Base-by-base conservation (phyloP, 2,888 invertebrate species). In the Aproaerema taeniolella region DNA sequence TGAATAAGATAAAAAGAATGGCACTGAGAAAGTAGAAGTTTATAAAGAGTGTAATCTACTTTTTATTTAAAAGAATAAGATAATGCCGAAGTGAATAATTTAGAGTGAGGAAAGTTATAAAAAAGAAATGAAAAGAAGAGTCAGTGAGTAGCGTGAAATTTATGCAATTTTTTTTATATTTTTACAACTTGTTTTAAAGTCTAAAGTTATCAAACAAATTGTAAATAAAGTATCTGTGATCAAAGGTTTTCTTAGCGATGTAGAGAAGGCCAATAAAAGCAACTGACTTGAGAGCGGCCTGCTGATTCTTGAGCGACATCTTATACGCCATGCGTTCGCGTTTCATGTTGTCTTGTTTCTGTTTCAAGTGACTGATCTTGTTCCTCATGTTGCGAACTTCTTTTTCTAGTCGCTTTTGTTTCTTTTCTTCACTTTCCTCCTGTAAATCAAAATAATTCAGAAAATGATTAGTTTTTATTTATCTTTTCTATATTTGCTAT, bases 281-380 rank as follows among this genome's bases (percentile, higher is more conserved):
- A 15, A 67, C 71, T 68, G 42, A 90, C 90, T 91, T 93, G 38
- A 95, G 88, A 38, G 92, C 89, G 6, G 89, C 88, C 55, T 95
- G 94, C 67, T 94, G 92, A 61, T 93, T 94, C 61, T 93, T 95
- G 65, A 95, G 91, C 40, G 94, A 91, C 64, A 93, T 92, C 58
- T 93, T 93, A 39, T 94, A 88, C 9, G 90, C 93, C 60, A 91
- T 88, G 46, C 95, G 87, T 61, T 96, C 96, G 63, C 91, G 92
- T 61, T 92, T 92, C 55, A 95, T 94, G 45, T 92, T 92, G 78
- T 83, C 94, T 90, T 60, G 95, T 73, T 83, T 95, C 89, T 69
- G 94, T 75, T 71, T 92, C 88, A 60, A 87, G 78, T 71, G 92
- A 81, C 75, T 90, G 85, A 61, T 91, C 88, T 76, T 94, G 89